phyloP scores from a whole-genome alignment of 2,113 vertebrate species.

The Protobothrops flavoviridis region DNA sequence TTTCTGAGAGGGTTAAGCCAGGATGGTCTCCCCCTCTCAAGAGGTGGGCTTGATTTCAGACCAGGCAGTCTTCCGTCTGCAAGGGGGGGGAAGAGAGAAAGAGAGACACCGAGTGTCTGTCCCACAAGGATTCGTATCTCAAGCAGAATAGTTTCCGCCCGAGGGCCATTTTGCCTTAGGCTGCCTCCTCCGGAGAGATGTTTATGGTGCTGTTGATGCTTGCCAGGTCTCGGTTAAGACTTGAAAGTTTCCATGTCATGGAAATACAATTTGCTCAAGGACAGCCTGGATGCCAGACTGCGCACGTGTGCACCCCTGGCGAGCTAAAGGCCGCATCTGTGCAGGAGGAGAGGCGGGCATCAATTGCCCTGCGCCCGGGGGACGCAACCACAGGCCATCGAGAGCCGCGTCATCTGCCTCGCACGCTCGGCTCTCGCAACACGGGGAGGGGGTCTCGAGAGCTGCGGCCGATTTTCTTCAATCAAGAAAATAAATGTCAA shows the following conservation, averaged over 20 bases:
- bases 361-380: rapidly evolving
- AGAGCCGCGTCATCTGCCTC: neutral
- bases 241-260: neutral
- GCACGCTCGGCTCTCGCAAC: neutral
- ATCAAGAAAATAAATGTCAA: neutral
- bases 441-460: too few relatives aligned
- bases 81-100: neutral
- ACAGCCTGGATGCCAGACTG: neutral
- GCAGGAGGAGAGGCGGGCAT: neutral
- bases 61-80: neutral
- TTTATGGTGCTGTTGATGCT: neutral
- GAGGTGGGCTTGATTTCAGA: neutral
- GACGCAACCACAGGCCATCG: neutral
- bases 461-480: neutral
- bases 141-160: neutral
- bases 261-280: neutral
- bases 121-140: neutral
- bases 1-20: too few relatives aligned
- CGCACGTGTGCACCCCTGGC: neutral
- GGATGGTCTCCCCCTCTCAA: neutral
- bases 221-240: neutral
- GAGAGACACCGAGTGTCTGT: neutral
- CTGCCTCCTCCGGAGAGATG: neutral
- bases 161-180: neutral
- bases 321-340: neutral